Evolutionary conservation across 2,888 invertebrate species (phyloP), one percentile per base, ranked within the genome.

Genomic region (Apotomis capreana): DNA sequence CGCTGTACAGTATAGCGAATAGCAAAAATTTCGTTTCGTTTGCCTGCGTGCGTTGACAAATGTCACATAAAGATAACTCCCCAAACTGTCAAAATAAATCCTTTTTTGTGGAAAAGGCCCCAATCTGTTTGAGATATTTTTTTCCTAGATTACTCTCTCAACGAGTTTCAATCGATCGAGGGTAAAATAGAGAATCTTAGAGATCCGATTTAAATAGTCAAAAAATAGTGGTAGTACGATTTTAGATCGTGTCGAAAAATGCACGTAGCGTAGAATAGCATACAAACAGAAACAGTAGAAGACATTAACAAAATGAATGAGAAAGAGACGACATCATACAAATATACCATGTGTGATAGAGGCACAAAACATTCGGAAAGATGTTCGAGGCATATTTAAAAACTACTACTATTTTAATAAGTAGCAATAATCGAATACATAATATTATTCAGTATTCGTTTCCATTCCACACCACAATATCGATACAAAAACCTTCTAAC

Each of bases 1-100:
- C 68, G 68, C 52, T 62, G 51, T 54, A 62, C 36, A 58, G 61
- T 37, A 52, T 63, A 68, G 68, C 54, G 37, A 72, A 58, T 62
- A 44, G 51, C 55, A 54, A 54, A 49, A 55, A 64, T 13, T 68
- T 67, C 58, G 26, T 37, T 68, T 67, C 58, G 26, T 70, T 64
- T 49, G 70, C 51, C 37, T 67, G 67, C 65, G 49, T 46, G 49
- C 49, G 49, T 49, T 49, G 49, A 49, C 10, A 49, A 49, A 40
- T 40, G 49, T 49, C 49, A 10, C 9, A 49, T 10, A 49, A 49
- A 10, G 10, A 10, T 49, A 8, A 49, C 9, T 49, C 49, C 9
- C 26, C 40, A 40, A 49, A 49, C 13, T 60, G 60, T 60, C 60
- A 46, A 59, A n/a, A 26, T 15, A 26, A 26, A 26, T 26, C 26